These are phyloP conservation scores for Cinclus cinclus DNA, from an alignment of 2,113 vertebrate genomes.

Conservation along the genomic window DNA sequence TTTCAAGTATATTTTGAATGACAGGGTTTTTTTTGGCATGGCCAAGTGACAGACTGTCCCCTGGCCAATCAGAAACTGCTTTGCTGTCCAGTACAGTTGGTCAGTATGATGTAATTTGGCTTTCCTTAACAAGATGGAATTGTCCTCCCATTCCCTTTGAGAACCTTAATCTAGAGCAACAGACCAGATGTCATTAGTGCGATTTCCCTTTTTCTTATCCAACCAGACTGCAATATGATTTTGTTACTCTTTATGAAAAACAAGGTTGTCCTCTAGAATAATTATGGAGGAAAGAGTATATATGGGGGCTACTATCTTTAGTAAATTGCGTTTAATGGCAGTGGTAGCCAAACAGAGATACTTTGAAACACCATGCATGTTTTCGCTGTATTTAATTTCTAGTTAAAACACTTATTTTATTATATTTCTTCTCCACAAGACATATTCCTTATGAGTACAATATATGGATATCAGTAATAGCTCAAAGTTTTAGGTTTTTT, in stretches of 20 bases:
- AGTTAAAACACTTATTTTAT: neutral
- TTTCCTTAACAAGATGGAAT: conserved; percentile 13
- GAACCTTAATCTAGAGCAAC: conserved; percentile 8
- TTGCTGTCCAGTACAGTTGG: neutral
- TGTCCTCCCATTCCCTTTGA: neutral
- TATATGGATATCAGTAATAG: neutral
- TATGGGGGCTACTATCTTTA: neutral
- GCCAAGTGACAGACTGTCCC: neutral
- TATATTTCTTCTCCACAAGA: neutral
- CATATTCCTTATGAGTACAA: neutral
- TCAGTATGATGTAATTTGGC: neutral
- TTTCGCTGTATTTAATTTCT: neutral
- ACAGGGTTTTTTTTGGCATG: neutral
- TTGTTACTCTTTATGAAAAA: neutral
- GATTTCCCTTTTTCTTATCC: neutral
- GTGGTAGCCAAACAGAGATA: neutral
- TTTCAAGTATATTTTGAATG: neutral
- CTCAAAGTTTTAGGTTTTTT: rapidly evolving
- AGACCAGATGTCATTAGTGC: neutral
- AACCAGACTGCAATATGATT: neutral
- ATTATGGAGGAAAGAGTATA: neutral
- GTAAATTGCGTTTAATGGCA: neutral
- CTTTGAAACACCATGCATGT: neutral
- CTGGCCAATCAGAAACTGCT: neutral
- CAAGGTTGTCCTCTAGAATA: neutral